Percentiles rank a stretch among this genome's conserved stretches.
Conservation (phyloP, 23 tunicate species). For the Oikopleura albicans region DNA sequence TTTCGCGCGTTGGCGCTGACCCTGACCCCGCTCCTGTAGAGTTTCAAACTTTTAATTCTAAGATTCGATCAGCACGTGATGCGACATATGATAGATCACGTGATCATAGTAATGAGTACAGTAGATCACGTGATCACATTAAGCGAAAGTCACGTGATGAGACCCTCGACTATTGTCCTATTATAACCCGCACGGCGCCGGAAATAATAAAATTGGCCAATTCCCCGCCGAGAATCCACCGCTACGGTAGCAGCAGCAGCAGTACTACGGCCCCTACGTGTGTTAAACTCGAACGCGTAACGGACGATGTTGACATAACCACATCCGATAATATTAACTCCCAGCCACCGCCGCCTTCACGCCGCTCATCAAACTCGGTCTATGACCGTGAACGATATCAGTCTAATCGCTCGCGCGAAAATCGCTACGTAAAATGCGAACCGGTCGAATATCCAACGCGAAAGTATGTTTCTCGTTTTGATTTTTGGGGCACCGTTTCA, state of each 20-base stretch:
- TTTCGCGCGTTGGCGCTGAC: too few species aligned
- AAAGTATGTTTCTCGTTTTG: too few species aligned
- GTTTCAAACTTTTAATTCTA: too few species aligned
- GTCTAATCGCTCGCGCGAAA: background rate
- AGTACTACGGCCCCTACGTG: background rate
- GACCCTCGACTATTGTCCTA: background rate
- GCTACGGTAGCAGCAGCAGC: too few species aligned
- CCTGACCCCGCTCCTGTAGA: too few species aligned
- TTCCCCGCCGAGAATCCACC: too few species aligned
- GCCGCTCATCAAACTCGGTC: too few species aligned
- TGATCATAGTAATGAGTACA: background rate
- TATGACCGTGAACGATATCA: background rate
- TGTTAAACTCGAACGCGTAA: background rate
- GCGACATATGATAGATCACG: background rate
- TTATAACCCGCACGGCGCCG: background rate
- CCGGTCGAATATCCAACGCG: too few species aligned
- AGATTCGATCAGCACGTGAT: too few species aligned
- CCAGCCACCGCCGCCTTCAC: too few species aligned
- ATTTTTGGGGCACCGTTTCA: too few species aligned
- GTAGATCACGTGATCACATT: slow-evolving; percentile 5
- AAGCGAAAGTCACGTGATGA: background rate
- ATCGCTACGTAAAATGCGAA: background rate
- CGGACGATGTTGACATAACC: background rate
- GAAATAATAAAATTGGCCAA: too few species aligned
- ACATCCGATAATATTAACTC: background rate